Evolutionary conservation across 2,888 invertebrate species (phyloP), one percentile per base, ranked within the genome.

Genomic region (Choristoneura rosaceana): DNA sequence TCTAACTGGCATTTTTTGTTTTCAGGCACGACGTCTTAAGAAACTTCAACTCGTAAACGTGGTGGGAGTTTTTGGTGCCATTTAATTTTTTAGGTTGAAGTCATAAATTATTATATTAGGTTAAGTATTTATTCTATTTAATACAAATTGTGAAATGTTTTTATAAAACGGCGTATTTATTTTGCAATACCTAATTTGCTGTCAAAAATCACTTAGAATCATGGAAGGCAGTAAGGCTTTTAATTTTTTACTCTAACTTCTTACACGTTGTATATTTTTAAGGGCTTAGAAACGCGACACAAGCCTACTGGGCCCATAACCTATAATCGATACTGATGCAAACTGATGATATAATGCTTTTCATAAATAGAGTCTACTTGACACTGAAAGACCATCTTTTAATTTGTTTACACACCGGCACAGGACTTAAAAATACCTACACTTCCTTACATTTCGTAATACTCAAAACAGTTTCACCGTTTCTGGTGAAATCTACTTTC

Each of bases 401-500:
- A 12, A 43, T 43, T 43, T 43, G 12, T 43, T 12, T 43, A 43
- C 10, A 12, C 43, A 43, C 43, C 43, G 43, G 4, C 43, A 12
- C n/a, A 14, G 47, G 47, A 47, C 47, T n/a, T 14, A 47, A 14
- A 47, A n/a, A 47, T n/a, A 47, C 47, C n/a, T 4, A n/a, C 47
- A n/a, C 41, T 38, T 75, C 70, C 77, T 78, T 79, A 71, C 62
- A 52, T 69, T 75, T 74, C 64, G 47, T 64, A 50, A 50, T 12
- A 64, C 12, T 25, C 64, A 58, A 67, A 71, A 15, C 76, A 79
- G 78, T 82, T 82, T 80, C 77, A 75, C 73, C 65, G 76, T 80
- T 83, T 86, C 85, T 71, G 81, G 87, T 87, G 87, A 90, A 90
- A 87, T 85, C 74, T 77, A 92, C 91, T 93, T 93, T 92, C 92